Base-by-base conservation (phyloP, 1,140 invertebrate species). In the Pomacea maculata region DNA sequence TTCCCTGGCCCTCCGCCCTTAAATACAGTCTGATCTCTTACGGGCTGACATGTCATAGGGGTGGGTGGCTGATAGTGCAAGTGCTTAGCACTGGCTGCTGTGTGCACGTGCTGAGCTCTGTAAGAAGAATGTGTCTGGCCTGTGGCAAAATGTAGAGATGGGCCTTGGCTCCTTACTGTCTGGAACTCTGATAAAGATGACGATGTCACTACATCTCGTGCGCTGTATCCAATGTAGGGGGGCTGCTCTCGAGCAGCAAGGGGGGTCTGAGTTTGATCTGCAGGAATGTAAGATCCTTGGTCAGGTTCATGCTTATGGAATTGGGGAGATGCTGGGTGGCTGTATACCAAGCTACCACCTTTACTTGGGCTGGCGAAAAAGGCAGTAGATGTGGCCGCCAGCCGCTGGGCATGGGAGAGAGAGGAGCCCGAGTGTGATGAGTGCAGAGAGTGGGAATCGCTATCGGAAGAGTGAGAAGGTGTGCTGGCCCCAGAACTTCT, bases 381-480 rank as follows among this genome's bases (percentile, higher is more conserved):
- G 54, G 57, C 81, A 72, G 75, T 79, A 79, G 72, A 80, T 73
- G 78, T 78, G 71, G 71, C 78, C 72, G 72, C 75, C 79, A 80
- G 64, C 15, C 73, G 61, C 63, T 72, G 52, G 71, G 78, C 57
- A 75, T 84, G 82, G 75, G 72, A 82, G 68, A 80, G 80, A 72
- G 83, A 80, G 54, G 83, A 81, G 52, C 83, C 83, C n/a, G 84
- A 84, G 79, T 81, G 74, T 14, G 75, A 82, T 64, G 84, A 85
- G 76, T 83, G 79, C 29, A 80, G 64, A 34, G 82, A 83, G 71
- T 79, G 82, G 29, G 78, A 70, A 34, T 83, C 86, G 75, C 81
- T 83, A 67, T 86, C 85, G 9, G 86, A 84, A 8, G 85, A 84
- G 63, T 85, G 83, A 68, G 86, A 85, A 67, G 87, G 87, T n/a